Conservation (phyloP, 2,113 vertebrate genomes). For the human region GRCh38 chr11:97778001-97778500, state of each 20-base stretch:
- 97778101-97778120: neutral
- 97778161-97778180: neutral
- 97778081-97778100: neutral
- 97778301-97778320: neutral
- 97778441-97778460: neutral
- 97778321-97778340: neutral
- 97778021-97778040: neutral
- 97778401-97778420: neutral
- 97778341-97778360: neutral
- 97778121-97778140: neutral
- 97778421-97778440: neutral
- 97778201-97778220: neutral
- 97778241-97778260: neutral
- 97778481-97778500: too few relatives aligned
- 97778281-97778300: neutral
- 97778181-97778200: neutral
- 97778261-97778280: neutral
- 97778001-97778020: neutral
- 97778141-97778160: neutral
- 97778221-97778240: neutral
- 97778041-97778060: neutral
- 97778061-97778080: neutral
- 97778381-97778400: neutral
- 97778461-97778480: neutral
- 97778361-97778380: neutral